A percentile compares a stretch with the other conserved stretches of the same genome.
Evolutionary conservation across 2,888 invertebrate genomes (phyloP).

Genomic region (Melanophora roralis): DNA sequence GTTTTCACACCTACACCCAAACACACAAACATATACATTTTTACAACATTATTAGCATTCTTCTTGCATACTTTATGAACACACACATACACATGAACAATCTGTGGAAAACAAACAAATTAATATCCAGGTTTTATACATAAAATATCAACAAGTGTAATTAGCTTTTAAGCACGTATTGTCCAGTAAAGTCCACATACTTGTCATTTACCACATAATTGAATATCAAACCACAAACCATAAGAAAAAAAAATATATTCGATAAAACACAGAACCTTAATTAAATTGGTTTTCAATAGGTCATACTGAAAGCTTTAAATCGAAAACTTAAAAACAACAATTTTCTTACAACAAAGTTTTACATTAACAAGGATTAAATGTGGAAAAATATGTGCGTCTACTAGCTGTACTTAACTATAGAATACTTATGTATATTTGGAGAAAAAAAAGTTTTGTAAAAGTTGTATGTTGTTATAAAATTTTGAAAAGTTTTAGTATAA

Average conservation of each 20-base stretch:
- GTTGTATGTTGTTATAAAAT: too few species aligned
- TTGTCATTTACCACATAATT: constrained; percentile 1
- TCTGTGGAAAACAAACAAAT: not conserved
- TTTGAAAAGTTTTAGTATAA: too few species aligned
- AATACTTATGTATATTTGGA: too few species aligned
- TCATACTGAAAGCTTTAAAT: constrained; percentile 25
- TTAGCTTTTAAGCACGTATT: constrained; percentile 31
- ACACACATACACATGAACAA: not conserved
- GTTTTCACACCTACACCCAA: not conserved
- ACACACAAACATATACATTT: too few species aligned
- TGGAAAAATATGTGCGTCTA: too few species aligned
- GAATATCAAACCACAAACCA: not conserved
- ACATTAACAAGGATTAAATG: too few species aligned
- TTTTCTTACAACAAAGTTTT: too few species aligned
- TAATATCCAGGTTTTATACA: not conserved
- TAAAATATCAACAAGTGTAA: constrained; percentile 54
- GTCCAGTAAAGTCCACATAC: not conserved
- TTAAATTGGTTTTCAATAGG: constrained; percentile 41
- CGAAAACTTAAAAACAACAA: not conserved
- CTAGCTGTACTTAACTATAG: too few species aligned
- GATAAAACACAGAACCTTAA: constrained; percentile 13
- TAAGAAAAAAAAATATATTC: not conserved
- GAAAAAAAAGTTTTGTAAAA: too few species aligned
- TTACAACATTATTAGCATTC: too few species aligned
- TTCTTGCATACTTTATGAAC: too few species aligned